Conservation (phyloP, 2,797 vertebrate genomes). For the Sebastes jordani region DNA sequence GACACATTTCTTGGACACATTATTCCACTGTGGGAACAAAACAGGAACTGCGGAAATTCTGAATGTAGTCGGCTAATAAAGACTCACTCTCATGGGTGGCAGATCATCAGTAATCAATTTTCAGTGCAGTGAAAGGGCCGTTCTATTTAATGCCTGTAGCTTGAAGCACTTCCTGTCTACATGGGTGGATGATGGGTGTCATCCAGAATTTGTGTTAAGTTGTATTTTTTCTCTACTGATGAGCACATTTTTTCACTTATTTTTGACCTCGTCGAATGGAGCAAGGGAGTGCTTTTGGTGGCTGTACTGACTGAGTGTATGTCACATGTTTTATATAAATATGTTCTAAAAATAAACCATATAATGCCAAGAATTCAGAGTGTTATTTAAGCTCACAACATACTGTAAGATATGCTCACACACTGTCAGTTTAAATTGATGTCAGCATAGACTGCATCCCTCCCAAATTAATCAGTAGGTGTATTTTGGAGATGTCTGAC, state of each 20-base stretch:
- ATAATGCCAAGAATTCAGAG: too few relatives aligned
- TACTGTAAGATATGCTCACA: too few relatives aligned
- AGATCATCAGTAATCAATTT: conserved; percentile 12
- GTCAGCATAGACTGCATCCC: background rate
- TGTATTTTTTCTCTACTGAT: background rate
- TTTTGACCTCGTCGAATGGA: background rate
- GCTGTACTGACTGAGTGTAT: background rate
- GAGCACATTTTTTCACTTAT: background rate
- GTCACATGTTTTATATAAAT: conserved; percentile 30
- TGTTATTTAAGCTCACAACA: too few relatives aligned
- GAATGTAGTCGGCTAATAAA: background rate
- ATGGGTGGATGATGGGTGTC: background rate
- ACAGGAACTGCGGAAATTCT: background rate
- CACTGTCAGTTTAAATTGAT: background rate
- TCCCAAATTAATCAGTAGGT: background rate
- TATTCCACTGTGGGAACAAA: background rate
- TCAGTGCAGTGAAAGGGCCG: background rate
- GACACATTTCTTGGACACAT: background rate
- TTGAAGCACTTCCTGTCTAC: conserved; percentile 22
- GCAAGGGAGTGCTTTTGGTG: background rate
- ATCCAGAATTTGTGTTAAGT: background rate
- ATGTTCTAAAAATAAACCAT: background rate
- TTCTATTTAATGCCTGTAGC: conserved; percentile 15
- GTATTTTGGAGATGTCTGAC: background rate
- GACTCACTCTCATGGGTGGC: background rate